Evolutionary conservation across 2,888 invertebrate genomes (phyloP), one percentile per base, ranked within the genome.

Genomic region (Himalopsyche japonica): DNA sequence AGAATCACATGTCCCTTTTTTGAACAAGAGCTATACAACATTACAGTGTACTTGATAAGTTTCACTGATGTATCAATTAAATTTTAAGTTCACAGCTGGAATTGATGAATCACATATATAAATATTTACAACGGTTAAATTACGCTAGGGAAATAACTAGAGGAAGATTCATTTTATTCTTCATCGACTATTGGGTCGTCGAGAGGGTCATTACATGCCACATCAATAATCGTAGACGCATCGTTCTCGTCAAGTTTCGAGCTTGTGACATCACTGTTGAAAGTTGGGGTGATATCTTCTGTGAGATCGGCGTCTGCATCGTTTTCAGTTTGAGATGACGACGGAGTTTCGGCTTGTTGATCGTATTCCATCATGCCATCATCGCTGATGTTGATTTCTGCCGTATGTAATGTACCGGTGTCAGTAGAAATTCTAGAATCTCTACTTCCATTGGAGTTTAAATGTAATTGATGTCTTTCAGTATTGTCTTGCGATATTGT

Each of bases 341-440:
- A 82, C 1, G 85, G 85, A 57, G 87, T 86, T 48, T 86, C 87
- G 0, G 77, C 79, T 32, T 86, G 86, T 47, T 64, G 43, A 57
- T 87, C 87, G 18, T 79, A 85, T 18, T 85, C 85, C 47, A 77
- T 81, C 48, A 47, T 79, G 27, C 80, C 80, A 37, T 87, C 87
- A 20, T 87, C 85, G 49, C 86, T 86, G 57, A 78, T 82, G 82
- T 86, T 87, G 7, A 87, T 83, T 78, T 86, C 87, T n/a, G 85
- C 85, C n/a, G 87, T 87, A 64, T 87, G 87, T 10, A 87, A 57
- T 7, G 87, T 87, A 8, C 84, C 85, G 18, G 87, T 87, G 64
- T 87, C 87, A 5, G 86, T 86, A 6, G 87, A 87, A 15, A 70
- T 83, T 82, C 84, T 86, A 12, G 86, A 87, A 83, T 87, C 86